Evolutionary conservation across 2,888 invertebrate species (phyloP).

Genomic region (Eupithecia insigniata): DNA sequence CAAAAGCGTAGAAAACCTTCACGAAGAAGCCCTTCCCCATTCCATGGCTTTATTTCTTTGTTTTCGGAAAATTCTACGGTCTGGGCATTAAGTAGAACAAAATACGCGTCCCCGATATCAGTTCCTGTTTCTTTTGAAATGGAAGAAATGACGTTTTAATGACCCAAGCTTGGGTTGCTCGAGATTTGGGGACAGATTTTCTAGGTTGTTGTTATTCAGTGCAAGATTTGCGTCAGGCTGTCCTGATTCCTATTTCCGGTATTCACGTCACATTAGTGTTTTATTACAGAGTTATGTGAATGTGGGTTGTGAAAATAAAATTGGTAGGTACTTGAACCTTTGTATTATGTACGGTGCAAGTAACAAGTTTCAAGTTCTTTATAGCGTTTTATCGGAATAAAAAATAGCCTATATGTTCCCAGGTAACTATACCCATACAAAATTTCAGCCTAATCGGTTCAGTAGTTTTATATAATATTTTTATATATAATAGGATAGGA

Average conservation of each 20-base stretch:
- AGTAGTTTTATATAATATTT: too few species aligned
- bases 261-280: background rate
- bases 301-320: background rate
- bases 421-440: too few species aligned
- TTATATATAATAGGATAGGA: too few species aligned
- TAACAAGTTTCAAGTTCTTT: too few species aligned
- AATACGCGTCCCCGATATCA: slow-evolving; percentile 55
- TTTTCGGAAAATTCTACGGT: slow-evolving; percentile 51
- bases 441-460: too few species aligned
- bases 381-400: too few species aligned
- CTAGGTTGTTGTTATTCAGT: slow-evolving; percentile 30
- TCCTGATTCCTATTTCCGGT: slow-evolving; percentile 15
- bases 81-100: slow-evolving; percentile 53
- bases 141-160: slow-evolving; percentile 61
- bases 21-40: slow-evolving; percentile 35
- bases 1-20: slow-evolving; percentile 6
- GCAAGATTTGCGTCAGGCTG: slow-evolving; percentile 22
- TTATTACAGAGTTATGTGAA: background rate
- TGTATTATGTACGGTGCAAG: too few species aligned
- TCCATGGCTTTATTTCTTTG: slow-evolving; percentile 48
- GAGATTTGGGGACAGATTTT: slow-evolving; percentile 35
- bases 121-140: slow-evolving; percentile 53
- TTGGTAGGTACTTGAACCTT: too few species aligned
- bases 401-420: too few species aligned
- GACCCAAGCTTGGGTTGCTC: slow-evolving; percentile 42